Evolutionary conservation across 2,797 vertebrate species (phyloP), one percentile per base, ranked within the genome.

Genomic region (Micropoecilia bifurca): DNA sequence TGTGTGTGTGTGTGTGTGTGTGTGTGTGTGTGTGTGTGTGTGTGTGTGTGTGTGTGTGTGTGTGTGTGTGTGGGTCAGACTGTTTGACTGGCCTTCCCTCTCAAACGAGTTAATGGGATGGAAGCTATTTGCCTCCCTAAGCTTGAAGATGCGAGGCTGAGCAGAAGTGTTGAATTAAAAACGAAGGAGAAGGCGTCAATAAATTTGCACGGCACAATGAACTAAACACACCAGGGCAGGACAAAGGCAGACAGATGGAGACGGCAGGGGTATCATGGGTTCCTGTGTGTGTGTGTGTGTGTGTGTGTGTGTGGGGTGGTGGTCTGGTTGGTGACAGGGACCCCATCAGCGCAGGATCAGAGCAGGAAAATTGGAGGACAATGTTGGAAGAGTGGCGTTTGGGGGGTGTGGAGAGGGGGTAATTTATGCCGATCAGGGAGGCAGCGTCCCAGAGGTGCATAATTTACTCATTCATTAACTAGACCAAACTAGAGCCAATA

Each of bases 81-180:
- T 95, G 97, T 98, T 94, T 95, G 95, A 90, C 87, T 92, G 90
- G 95, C 89, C 96, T 95, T 95, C 82, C 94, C 94, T 96, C 96
- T 97, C 96, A 96, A 90, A 95, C 94, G 96, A 97, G 96, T 96
- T 98, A 98, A 98, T 97, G 97, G 97, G 96, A 96, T 97, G 97
- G 97, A 97, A 97, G 97, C 95, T 96, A 97, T 94, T 94, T 94
- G 95, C 91, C 92, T 90, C 91, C 93, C 90, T 85, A 84, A 90
- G 87, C 89, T 79, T 69, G 86, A 84, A 74, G 83, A 90, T 83
- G 92, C 87, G 92, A 88, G 94, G 95, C 95, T 93, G 91, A 95
- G 94, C 95, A 95, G 96, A 96, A 93, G 95, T 90, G 92, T 89
- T 85, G 91, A 95, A 93, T 95, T 93, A 91, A 92, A 92, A 93